phyloP scores from a whole-genome alignment of 2,797 vertebrate genomes.

The Oreortyx pictus region DNA sequence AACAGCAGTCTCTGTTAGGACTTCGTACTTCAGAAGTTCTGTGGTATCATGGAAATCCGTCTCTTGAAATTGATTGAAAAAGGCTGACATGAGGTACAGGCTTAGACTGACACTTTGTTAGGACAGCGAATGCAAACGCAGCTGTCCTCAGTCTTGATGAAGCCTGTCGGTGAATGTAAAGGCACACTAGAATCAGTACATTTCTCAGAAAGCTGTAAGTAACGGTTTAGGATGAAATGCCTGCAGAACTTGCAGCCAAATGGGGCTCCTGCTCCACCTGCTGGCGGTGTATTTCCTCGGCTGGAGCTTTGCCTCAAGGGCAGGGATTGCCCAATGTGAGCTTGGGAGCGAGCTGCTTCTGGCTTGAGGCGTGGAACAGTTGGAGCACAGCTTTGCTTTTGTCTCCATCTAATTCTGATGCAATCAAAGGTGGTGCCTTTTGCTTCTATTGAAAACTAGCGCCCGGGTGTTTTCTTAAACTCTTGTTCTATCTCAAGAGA shows the following conservation, averaged over 20 bases:
- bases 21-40: not conserved
- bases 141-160: not conserved
- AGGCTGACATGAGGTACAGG: rapidly evolving
- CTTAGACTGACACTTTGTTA: not conserved
- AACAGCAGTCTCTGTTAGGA: not conserved
- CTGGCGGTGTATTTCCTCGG: too few relatives aligned
- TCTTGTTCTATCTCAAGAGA: not conserved
- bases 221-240: not conserved
- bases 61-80: not conserved
- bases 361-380: too few relatives aligned
- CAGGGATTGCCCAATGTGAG: not conserved
- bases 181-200: rapidly evolving
- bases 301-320: not conserved
- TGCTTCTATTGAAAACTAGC: not conserved
- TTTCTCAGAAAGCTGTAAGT: rapidly evolving
- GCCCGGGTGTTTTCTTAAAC: not conserved
- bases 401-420: not conserved
- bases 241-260: not conserved
- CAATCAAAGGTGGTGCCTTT: not conserved
- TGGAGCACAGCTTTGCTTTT: not conserved
- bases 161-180: too few relatives aligned
- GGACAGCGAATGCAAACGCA: not conserved
- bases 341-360: not conserved
- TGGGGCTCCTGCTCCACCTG: not conserved
- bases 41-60: rapidly evolving